Evolutionary conservation across 2,888 invertebrate species (phyloP).

Genomic region (Hydriomena furcata): DNA sequence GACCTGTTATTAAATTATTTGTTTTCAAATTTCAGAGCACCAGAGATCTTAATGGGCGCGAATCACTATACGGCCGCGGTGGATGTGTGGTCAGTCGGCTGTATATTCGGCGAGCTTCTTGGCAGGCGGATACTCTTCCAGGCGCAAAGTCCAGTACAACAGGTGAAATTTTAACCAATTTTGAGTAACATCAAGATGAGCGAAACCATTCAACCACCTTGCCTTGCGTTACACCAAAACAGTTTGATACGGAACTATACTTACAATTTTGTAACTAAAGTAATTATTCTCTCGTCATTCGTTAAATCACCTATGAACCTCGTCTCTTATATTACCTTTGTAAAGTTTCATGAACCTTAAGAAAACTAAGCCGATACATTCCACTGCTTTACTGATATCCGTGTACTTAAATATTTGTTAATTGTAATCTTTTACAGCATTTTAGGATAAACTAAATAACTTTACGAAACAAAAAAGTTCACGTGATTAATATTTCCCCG

Average conservation of each 20-base stretch:
- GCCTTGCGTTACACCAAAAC: conserved; percentile 2
- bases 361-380: not conserved
- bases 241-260: not conserved
- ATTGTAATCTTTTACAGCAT: too few species aligned
- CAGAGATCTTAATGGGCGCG: conserved; percentile 99
- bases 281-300: not conserved
- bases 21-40: conserved; percentile 86
- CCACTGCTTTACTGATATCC: not conserved
- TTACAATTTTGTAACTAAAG: too few species aligned
- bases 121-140: conserved; percentile 98
- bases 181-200: not conserved
- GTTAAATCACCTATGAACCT: not conserved
- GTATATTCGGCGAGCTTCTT: conserved; percentile 98
- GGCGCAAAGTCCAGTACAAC: conserved; percentile 98
- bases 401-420: too few species aligned
- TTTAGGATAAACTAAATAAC: too few species aligned
- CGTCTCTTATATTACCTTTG: too few species aligned
- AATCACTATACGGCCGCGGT: conserved; percentile 98
- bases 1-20: not conserved
- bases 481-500: too few species aligned
- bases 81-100: conserved; percentile 99
- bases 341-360: not conserved
- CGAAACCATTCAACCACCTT: not conserved
- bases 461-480: too few species aligned
- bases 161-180: conserved; percentile 79